These are phyloP conservation scores for Noctuana brunneofusca DNA, from an alignment of 2,888 invertebrate species.

Conservation along the genomic window DNA sequence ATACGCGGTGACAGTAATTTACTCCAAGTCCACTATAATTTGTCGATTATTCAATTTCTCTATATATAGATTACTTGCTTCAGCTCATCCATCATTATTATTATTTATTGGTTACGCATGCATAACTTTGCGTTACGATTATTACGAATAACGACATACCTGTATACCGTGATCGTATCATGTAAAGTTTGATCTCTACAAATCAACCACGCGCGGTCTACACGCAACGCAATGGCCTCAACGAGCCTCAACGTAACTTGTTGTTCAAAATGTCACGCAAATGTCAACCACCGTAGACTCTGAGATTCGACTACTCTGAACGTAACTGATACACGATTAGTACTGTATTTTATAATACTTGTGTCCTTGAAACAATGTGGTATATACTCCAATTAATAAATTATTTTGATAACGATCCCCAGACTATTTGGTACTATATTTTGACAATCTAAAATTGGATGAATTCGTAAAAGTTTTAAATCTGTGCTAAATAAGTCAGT, in stretches of 20 bases:
- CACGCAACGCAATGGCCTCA: conserved; percentile 36
- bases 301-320: conserved; percentile 9
- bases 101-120: conserved; percentile 5
- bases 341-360: conserved; percentile 7
- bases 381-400: conserved; percentile 2
- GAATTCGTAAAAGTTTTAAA: neutral
- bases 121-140: neutral
- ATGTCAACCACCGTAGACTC: conserved; percentile 53
- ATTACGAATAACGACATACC: neutral
- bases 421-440: neutral
- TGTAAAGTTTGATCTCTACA: neutral
- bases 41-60: neutral
- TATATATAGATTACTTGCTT: neutral
- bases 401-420: neutral
- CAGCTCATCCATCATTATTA: neutral
- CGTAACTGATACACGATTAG: neutral
- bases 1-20: neutral
- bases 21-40: neutral
- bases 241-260: conserved; percentile 49
- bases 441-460: neutral
- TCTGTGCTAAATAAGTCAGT: too few species aligned
- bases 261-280: conserved; percentile 67
- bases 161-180: neutral
- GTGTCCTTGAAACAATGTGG: conserved; percentile 18
- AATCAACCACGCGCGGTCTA: neutral